Conservation (phyloP, 2,797 vertebrate genomes). For the Cossypha caffra region DNA sequence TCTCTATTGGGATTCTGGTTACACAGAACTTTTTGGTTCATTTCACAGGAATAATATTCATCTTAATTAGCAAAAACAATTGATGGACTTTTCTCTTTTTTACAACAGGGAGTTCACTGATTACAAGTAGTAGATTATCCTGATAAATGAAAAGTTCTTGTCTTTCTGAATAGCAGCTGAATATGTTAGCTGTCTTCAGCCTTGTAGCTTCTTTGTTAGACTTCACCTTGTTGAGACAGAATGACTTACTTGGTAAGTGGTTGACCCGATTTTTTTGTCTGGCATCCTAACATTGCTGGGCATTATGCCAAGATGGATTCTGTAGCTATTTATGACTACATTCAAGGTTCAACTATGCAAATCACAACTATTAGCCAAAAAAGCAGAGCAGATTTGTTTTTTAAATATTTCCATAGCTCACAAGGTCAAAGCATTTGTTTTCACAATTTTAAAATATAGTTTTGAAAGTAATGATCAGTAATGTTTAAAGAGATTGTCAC, state of each 20-base stretch:
- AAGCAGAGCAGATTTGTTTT: constrained; percentile 46
- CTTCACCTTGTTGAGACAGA: constrained; percentile 64
- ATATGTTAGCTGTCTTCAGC: constrained; percentile 57
- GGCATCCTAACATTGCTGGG: constrained; percentile 64
- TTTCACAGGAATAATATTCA: constrained; percentile 85
- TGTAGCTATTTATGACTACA: constrained; percentile 67
- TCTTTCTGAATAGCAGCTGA: constrained; percentile 76
- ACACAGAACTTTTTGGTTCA: constrained; percentile 81
- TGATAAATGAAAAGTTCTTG: constrained; percentile 71
- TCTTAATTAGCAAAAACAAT: constrained; percentile 92
- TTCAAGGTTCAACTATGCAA: constrained; percentile 69
- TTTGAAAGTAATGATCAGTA: constrained; percentile 46
- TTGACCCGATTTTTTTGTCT: constrained; percentile 67
- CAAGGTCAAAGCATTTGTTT: constrained; percentile 67
- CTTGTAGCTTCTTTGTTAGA: constrained; percentile 63
- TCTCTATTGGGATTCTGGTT: constrained; percentile 85
- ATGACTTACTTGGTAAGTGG: constrained; percentile 52
- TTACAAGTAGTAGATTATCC: constrained; percentile 73
- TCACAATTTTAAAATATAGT: constrained; percentile 49
- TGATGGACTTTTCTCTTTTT: constrained; percentile 78
- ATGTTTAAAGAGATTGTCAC: constrained; percentile 36
- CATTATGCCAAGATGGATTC: constrained; percentile 50
- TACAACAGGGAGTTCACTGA: constrained; percentile 81
- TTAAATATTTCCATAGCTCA: constrained; percentile 42
- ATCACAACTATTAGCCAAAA: constrained; percentile 69